Percentiles rank a stretch among this genome's conserved stretches.
Conservation (phyloP, 2,113 vertebrate species). For the Lepus timidus region DNA sequence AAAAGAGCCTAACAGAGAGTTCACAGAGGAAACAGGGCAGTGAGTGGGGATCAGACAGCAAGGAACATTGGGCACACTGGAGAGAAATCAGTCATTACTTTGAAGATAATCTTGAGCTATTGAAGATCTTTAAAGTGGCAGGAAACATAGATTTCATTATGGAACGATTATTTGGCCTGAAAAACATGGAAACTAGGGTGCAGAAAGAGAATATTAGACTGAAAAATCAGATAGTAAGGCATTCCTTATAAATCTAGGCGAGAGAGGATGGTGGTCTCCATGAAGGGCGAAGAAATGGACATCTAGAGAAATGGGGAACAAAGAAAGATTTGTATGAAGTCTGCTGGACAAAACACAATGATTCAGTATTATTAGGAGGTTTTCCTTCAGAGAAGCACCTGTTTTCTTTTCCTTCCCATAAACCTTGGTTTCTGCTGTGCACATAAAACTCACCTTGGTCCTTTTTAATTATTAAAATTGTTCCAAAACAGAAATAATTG, state of each 20-base stretch:
- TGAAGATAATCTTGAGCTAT: not conserved
- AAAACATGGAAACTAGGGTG: not conserved
- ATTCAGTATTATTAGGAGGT: not conserved
- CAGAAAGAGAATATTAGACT: not conserved
- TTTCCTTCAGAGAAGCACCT: not conserved
- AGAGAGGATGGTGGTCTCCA: not conserved
- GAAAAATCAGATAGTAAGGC: not conserved
- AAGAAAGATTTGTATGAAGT: not conserved
- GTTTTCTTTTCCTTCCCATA: not conserved
- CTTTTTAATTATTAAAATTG: not conserved
- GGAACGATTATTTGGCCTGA: not conserved
- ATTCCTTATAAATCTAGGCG: not conserved
- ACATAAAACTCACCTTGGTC: conserved; percentile 29
- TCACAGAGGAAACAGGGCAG: not conserved
- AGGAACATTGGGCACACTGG: rapidly evolving
- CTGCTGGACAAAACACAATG: not conserved
- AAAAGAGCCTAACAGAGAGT: not conserved
- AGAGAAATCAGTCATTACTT: not conserved
- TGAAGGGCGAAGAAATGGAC: not conserved
- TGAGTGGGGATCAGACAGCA: not conserved
- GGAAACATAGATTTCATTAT: not conserved
- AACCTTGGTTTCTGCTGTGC: not conserved
- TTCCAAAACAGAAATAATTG: not conserved
- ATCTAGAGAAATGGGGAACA: not conserved
- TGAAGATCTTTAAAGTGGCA: not conserved